Percentiles rank a stretch among this genome's conserved stretches.
These are phyloP conservation scores for Lanius collurio DNA, from an alignment of 2,113 vertebrate species.

Conservation along the genomic window DNA sequence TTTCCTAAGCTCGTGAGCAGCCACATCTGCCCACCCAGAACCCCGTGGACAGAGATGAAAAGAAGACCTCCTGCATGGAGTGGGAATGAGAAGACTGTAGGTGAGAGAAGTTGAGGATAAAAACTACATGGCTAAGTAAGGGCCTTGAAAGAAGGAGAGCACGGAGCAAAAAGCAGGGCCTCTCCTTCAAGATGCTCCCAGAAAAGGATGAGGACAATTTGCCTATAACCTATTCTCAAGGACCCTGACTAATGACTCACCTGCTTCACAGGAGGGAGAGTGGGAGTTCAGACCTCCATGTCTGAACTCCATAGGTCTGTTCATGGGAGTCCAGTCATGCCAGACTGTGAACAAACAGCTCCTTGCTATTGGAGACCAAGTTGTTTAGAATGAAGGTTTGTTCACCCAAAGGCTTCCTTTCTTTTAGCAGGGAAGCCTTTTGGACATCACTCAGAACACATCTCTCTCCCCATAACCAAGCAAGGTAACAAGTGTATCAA, in stretches of 20 bases:
- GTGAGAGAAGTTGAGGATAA: not conserved
- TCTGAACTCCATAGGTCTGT: not conserved
- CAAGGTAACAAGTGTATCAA: not conserved
- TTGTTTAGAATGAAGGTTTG: not conserved
- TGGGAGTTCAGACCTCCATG: not conserved
- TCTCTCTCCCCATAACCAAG: not conserved
- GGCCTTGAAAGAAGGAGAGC: not conserved
- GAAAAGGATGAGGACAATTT: not conserved
- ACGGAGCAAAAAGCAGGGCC: not conserved
- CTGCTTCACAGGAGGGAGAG: not conserved
- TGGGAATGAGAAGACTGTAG: not conserved
- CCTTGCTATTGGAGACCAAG: not conserved
- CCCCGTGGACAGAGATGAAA: slow-evolving; percentile 48
- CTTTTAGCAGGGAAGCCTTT: not conserved
- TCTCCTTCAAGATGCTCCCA: not conserved
- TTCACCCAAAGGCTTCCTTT: not conserved
- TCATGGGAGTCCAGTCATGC: not conserved
- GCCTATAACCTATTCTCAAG: not conserved
- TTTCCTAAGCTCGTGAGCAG: slow-evolving; percentile 54
- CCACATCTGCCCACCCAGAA: slow-evolving; percentile 33
- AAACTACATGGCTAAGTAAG: not conserved
- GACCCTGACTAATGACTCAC: not conserved
- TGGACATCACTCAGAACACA: not conserved
- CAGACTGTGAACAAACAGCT: not conserved
- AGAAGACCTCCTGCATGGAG: not conserved